phyloP scores from a whole-genome alignment of 2,888 invertebrate species.

The Exephanes ischioxanthus region DNA sequence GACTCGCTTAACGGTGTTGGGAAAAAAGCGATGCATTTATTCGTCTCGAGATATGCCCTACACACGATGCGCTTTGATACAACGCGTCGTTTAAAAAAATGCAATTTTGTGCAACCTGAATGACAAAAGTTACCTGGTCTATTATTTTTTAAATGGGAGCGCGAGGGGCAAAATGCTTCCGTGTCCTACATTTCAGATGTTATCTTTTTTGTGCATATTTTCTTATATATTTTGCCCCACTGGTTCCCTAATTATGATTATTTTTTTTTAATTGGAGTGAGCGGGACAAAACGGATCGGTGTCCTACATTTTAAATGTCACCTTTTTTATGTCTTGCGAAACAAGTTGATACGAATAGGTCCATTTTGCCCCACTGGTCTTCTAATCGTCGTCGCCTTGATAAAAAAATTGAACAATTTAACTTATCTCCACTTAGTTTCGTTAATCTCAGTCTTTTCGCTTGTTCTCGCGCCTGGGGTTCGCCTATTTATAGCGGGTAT shows the following conservation, averaged over 20 bases:
- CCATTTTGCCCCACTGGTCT: no score
- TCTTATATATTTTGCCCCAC: no score
- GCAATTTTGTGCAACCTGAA: not conserved
- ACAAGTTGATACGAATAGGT: no score
- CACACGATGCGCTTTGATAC: not conserved
- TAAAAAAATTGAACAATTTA: conserved; percentile 22
- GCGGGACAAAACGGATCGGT: no score
- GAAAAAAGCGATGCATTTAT: conserved; percentile 55
- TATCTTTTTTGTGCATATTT: no score
- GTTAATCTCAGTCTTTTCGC: conserved; percentile 2
- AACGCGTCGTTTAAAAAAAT: not conserved
- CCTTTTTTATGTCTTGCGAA: no score
- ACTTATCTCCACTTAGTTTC: conserved; percentile 51
- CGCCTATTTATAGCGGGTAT: conserved; percentile 13
- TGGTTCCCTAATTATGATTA: not conserved
- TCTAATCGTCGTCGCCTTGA: no score
- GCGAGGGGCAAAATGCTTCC: no score
- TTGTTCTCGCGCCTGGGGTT: not conserved
- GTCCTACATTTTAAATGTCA: no score
- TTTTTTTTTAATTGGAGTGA: no score
- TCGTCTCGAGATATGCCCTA: conserved; percentile 23
- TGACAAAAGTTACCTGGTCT: not conserved
- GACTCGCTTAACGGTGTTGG: conserved; percentile 59
- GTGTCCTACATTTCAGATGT: no score
- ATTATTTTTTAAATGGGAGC: not conserved